Evolutionary conservation across 1,140 invertebrate genomes (phyloP), one percentile per base, ranked within the genome.

Genomic region (Holcopasites calliopsidis): DNA sequence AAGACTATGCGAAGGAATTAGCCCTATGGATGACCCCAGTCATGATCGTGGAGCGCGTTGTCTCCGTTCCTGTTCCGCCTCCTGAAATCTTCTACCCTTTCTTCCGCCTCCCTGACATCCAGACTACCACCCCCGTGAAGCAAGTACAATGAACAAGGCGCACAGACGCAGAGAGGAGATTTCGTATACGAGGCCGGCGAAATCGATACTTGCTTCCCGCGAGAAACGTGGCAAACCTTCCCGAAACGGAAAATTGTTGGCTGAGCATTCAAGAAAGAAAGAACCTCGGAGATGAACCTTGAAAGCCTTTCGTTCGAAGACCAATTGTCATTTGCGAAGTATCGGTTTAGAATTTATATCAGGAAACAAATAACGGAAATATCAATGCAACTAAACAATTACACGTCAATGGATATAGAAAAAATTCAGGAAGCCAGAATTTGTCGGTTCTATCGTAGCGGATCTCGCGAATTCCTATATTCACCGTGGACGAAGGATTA

Each of bases 1-100:
- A n/a, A n/a, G n/a, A n/a, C n/a, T n/a, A n/a, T n/a, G n/a, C 10
- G 21, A 49, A 13, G 47, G 8, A 52, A 82, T 84, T 84, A 84
- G 64, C 82, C 84, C 28, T 62, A 35, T 23, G 49, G 55, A 82
- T 78, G 82, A 84, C 82, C 82, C 69, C 71, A 47, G 71, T 57
- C 79, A 74, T 82, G 82, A 85, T 85, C 82, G 61, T 35, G 55
- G 50, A 62, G 66, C 58, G 55, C 4, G 62, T 42, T 33, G 28
- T 23, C 11, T 38, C 23, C 52, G 49, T 28, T 26, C 31, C 21
- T 35, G 23, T 49, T 35, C 35, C 21, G 3, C 42, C 16, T 64
- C 23, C 47, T 64, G 33, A 21, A 31, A 21, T 42, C 28, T 38
- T 58, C 16, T 33, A 10, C 3, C 35, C 54, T 40, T 58, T 58